A percentile compares a stretch with the other conserved stretches of the same genome.
These are phyloP conservation scores for Triplophysa dalaica DNA, from an alignment of 2,113 vertebrate species.

Conservation along the genomic window DNA sequence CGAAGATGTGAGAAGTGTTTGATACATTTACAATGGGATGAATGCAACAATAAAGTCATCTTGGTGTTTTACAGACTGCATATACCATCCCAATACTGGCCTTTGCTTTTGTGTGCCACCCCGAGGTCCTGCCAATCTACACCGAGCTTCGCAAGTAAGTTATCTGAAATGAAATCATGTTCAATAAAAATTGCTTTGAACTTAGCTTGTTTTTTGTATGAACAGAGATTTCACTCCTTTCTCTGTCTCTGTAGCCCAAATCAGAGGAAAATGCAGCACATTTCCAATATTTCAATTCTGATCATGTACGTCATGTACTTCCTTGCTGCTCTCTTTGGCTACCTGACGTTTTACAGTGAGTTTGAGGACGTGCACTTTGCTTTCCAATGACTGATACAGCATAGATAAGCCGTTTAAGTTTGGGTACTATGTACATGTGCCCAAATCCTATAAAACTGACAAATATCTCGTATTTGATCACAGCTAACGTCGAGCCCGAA, in stretches of 20 bases:
- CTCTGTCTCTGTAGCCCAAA: conserved; percentile 77
- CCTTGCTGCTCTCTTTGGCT: conserved; percentile 95
- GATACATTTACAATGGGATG: no score
- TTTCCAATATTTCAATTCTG: conserved; percentile 92
- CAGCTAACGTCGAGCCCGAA: conserved; percentile 87
- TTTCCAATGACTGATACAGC: background rate
- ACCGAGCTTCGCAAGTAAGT: conserved; percentile 95
- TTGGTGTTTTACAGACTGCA: conserved; percentile 77
- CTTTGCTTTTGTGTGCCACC: conserved; percentile 97
- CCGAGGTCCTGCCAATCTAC: conserved; percentile 97
- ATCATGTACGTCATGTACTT: conserved; percentile 99
- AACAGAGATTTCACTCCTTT: background rate
- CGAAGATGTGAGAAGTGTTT: no score
- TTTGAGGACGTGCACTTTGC: background rate
- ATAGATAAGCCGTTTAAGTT: background rate
- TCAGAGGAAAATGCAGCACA: conserved; percentile 90
- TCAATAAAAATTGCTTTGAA: no score
- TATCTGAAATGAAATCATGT: background rate
- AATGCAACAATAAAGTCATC: background rate
- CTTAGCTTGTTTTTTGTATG: background rate
- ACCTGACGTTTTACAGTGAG: conserved; percentile 97
- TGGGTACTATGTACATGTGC: background rate
- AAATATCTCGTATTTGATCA: background rate
- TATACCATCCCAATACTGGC: conserved; percentile 98
- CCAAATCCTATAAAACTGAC: background rate